Conservation (phyloP, 2,113 vertebrate genomes). For the Aphyosemion australe region DNA sequence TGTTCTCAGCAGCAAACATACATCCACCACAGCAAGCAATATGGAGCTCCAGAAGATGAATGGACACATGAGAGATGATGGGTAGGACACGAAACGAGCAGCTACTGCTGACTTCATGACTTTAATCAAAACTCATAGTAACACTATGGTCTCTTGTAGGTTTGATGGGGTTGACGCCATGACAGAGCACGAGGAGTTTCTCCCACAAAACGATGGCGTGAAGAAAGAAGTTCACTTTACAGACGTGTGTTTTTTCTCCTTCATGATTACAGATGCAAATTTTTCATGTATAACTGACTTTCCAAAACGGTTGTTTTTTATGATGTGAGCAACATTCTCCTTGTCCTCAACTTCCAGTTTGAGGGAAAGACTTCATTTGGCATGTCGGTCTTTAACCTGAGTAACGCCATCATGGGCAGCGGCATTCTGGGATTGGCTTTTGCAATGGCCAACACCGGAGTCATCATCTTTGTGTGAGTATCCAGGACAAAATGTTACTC, state of each 20-base stretch:
- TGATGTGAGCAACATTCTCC: not conserved
- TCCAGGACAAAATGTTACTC: conserved; percentile 4
- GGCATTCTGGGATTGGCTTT: conserved; percentile 86
- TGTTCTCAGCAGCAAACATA: conserved; percentile 3
- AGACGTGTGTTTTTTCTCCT: conserved; percentile 68
- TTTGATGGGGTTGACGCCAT: conserved; percentile 72
- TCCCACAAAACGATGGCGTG: conserved; percentile 59
- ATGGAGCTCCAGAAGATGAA: conserved; percentile 81
- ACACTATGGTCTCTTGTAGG: conserved; percentile 35
- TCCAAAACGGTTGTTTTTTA: not conserved
- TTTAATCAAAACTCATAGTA: not conserved
- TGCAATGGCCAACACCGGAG: conserved; percentile 86
- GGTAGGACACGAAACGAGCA: conserved; percentile 50
- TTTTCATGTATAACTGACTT: too few species aligned
- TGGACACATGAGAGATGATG: conserved; percentile 67
- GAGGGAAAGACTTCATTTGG: conserved; percentile 87
- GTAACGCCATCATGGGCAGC: conserved; percentile 89
- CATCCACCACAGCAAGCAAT: conserved; percentile 5
- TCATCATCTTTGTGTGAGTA: conserved; percentile 87
- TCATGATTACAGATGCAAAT: too few species aligned
- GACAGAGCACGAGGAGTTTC: conserved; percentile 70
- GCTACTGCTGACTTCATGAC: not conserved
- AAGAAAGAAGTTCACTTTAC: conserved; percentile 72
- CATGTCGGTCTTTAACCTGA: conserved; percentile 89
- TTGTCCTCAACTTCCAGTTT: conserved; percentile 69